These are phyloP conservation scores for Glossosoma conforme DNA, from an alignment of 1,140 invertebrate species.

Conservation along the genomic window DNA sequence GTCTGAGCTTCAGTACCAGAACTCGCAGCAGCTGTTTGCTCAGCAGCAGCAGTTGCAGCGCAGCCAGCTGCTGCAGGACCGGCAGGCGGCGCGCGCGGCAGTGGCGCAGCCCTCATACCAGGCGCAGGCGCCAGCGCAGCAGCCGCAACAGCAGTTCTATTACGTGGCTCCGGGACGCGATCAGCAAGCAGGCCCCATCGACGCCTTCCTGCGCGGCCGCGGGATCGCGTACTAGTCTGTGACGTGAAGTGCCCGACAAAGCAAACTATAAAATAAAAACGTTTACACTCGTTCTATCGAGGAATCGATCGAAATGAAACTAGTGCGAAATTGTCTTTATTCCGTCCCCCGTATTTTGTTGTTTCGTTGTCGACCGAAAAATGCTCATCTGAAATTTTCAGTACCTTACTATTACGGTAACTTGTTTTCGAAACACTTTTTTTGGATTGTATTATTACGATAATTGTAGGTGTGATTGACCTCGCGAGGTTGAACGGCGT, in stretches of 20 bases:
- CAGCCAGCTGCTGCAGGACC: conserved; percentile 48
- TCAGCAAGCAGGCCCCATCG: conserved; percentile 64
- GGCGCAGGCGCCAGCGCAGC: conserved; percentile 46
- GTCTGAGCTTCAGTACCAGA: conserved; percentile 60
- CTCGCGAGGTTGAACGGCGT: conserved; percentile 9
- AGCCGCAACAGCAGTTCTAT: conserved; percentile 56
- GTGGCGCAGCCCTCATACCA: conserved; percentile 41
- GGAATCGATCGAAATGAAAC: background rate
- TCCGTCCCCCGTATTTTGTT: conserved; percentile 3
- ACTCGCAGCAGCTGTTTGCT: conserved; percentile 67
- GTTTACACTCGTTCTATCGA: conserved; percentile 6
- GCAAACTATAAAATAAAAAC: conserved; percentile 26
- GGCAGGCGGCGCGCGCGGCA: conserved; percentile 44
- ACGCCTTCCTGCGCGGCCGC: conserved; percentile 71
- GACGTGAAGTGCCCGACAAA: conserved; percentile 8
- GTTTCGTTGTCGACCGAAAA: conserved; percentile 1
- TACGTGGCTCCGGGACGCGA: conserved; percentile 55
- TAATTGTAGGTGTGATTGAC: no score
- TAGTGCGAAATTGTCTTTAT: conserved; percentile 12
- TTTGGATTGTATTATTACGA: conserved; percentile 8
- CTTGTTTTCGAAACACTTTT: background rate
- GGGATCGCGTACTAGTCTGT: conserved; percentile 54
- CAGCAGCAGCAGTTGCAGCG: conserved; percentile 64
- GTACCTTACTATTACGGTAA: background rate
- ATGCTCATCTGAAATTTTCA: background rate